A percentile compares a stretch with the other conserved stretches of the same genome.
These are phyloP conservation scores for Alca torda DNA, from an alignment of 2,797 vertebrate genomes.

Conservation along the genomic window DNA sequence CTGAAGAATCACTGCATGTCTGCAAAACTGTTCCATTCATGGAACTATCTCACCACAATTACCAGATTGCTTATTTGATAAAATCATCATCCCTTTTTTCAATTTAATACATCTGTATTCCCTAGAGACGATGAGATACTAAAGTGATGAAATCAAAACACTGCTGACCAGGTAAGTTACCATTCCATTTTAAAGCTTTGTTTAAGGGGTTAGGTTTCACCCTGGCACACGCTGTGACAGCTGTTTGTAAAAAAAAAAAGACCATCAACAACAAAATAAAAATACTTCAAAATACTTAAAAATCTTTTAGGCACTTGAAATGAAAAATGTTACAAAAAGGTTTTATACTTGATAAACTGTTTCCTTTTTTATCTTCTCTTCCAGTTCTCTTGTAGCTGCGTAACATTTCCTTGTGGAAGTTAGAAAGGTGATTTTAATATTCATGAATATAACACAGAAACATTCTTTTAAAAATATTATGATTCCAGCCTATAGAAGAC, in stretches of 20 bases:
- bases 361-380: neutral
- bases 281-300: neutral
- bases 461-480: neutral
- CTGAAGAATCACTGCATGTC: neutral
- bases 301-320: neutral
- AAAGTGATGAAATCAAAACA: neutral
- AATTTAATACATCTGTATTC: neutral
- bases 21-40: neutral
- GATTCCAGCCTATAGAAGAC: neutral
- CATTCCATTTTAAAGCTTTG: neutral
- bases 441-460: neutral
- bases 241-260: neutral
- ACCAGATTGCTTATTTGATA: conserved; percentile 24
- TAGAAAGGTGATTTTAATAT: neutral
- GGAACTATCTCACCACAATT: neutral
- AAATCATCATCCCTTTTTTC: conserved; percentile 3
- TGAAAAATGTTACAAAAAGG: neutral
- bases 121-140: neutral
- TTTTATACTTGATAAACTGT: neutral
- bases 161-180: neutral
- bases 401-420: neutral
- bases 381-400: neutral
- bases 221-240: neutral
- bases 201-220: neutral
- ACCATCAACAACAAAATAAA: neutral